phyloP scores from a whole-genome alignment of 1,140 invertebrate species.

The Ridgeia piscesae region DNA sequence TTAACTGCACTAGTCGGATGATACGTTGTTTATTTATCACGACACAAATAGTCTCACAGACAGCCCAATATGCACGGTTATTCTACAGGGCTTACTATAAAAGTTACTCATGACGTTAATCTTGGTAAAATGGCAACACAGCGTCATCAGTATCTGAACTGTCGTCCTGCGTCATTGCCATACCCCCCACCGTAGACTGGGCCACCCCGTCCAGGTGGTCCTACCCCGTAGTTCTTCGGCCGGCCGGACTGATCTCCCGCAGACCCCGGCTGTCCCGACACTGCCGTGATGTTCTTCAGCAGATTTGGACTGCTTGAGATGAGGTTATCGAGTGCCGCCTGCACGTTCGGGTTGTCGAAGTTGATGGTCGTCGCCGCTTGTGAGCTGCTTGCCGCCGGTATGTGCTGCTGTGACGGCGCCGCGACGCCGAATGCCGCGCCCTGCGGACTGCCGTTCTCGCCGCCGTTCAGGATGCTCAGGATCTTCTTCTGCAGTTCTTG shows the following conservation, averaged over 20 bases:
- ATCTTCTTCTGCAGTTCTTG: conserved; percentile 82
- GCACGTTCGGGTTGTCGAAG: conserved; percentile 59
- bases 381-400: conserved; percentile 35
- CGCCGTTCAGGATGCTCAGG: conserved; percentile 74
- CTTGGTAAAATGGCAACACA: background rate
- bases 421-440: conserved; percentile 20
- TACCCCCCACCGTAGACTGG: background rate
- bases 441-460: conserved; percentile 33
- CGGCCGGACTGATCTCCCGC: background rate
- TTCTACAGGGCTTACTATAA: background rate
- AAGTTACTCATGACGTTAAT: background rate
- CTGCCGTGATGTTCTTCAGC: conserved; percentile 32
- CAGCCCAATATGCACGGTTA: background rate
- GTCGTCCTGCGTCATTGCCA: background rate
- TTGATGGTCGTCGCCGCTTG: conserved; percentile 46
- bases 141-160: background rate
- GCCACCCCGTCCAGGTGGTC: background rate
- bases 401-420: conserved; percentile 12
- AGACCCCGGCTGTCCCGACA: background rate
- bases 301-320: conserved; percentile 52
- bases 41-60: background rate
- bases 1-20: background rate
- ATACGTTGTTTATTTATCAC: background rate
- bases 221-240: background rate
- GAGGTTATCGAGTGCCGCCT: conserved; percentile 59